These are phyloP conservation scores for Brachirus orientalis DNA, from an alignment of 2,113 vertebrate genomes.

Conservation along the genomic window DNA sequence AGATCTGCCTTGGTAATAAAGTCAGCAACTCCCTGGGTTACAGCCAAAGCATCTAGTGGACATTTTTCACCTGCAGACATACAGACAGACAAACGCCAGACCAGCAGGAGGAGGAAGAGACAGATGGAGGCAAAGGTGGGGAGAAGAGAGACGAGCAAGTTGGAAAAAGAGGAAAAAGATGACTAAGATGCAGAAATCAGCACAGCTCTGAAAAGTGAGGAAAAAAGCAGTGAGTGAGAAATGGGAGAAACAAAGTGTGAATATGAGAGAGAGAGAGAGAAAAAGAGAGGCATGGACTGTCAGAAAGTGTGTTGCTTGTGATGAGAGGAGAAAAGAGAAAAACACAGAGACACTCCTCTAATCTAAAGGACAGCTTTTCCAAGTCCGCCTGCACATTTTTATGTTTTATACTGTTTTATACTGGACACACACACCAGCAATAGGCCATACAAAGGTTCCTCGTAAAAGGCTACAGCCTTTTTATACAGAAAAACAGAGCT, in stretches of 20 bases:
- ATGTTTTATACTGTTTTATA: too few species aligned
- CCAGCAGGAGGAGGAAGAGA: background rate
- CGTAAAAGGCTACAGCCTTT: slow-evolving; percentile 27
- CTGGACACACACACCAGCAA: too few species aligned
- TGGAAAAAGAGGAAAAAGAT: slow-evolving; percentile 9
- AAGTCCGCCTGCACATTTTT: too few species aligned
- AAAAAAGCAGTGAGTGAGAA: slow-evolving; percentile 5
- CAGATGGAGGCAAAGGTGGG: background rate
- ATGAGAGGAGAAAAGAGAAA: slow-evolving; percentile 20
- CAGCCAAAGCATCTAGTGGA: slow-evolving; percentile 37
- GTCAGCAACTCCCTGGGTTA: slow-evolving; percentile 33
- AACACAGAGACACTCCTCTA: too few species aligned
- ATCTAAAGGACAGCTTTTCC: too few species aligned
- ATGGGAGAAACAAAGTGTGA: background rate
- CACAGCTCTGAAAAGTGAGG: background rate
- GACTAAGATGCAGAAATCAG: slow-evolving; percentile 21
- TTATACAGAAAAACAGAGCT: slow-evolving; percentile 4
- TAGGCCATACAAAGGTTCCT: slow-evolving; percentile 12
- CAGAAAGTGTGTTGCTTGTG: slow-evolving; percentile 15
- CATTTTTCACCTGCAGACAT: slow-evolving; percentile 48
- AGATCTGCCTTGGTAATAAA: slow-evolving; percentile 41
- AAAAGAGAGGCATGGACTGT: slow-evolving; percentile 7
- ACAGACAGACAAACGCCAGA: slow-evolving; percentile 34
- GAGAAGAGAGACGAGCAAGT: background rate
- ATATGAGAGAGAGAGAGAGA: slow-evolving; percentile 5